Evolutionary conservation across 2,113 vertebrate genomes (phyloP).

Genomic region (Carassius gibelio): DNA sequence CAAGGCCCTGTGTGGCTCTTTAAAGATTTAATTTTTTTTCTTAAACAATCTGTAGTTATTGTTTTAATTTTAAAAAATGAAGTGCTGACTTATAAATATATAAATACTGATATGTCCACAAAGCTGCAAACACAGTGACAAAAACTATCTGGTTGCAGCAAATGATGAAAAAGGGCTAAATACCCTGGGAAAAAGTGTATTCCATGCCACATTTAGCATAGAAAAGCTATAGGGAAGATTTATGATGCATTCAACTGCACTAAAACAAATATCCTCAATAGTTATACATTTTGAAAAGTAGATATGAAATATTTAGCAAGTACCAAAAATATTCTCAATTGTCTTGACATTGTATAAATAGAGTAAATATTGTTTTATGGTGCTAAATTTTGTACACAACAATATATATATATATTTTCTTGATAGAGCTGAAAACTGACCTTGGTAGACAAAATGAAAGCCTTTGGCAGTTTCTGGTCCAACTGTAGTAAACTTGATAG

Average conservation of each 20-base stretch:
- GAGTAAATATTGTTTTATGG: background rate
- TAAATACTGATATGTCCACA: no score
- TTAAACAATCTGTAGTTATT: background rate
- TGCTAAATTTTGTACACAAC: no score
- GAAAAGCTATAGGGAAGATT: background rate
- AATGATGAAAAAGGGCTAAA: background rate
- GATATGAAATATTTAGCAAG: background rate
- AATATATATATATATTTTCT: background rate
- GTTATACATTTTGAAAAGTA: background rate
- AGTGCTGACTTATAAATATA: background rate
- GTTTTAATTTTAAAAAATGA: background rate
- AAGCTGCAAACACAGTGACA: background rate
- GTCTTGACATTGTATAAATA: background rate
- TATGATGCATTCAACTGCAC: background rate
- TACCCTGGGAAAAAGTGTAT: no score
- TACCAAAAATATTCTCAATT: background rate
- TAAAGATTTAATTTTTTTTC: background rate
- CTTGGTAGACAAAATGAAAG: slow-evolving; percentile 99
- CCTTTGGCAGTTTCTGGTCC: slow-evolving; percentile 95
- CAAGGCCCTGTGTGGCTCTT: slow-evolving; percentile 14
- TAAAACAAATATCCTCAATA: background rate
- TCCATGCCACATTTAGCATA: background rate
- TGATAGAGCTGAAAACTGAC: slow-evolving; percentile 71
- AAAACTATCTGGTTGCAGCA: background rate
- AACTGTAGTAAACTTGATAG: slow-evolving; percentile 92